Base-by-base conservation (phyloP, 2,797 vertebrate genomes). In the Chiroxiphia lanceolata region DNA sequence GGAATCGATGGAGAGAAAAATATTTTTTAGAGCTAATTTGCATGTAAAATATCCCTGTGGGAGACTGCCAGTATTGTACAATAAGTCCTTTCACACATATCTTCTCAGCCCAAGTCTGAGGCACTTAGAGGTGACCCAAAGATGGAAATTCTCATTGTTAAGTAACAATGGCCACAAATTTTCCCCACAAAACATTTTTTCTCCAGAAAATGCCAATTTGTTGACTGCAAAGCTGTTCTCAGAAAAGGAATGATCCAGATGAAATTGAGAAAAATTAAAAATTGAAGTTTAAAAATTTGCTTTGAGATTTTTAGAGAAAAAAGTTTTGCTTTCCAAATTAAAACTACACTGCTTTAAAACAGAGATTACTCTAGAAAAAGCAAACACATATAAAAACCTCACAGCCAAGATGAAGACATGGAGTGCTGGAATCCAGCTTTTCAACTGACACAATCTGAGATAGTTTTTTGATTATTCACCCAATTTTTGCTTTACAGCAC, bases 11-110 rank as follows among this genome's bases (percentile, higher is more conserved):
- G 54, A 26, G 47, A 83, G 19, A 91, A 88, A 83, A 60, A n/a
- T 34, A 67, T 63, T 82, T 78, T 87, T 86, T 70, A 48, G 85
- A 72, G 63, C 70, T 87, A 72, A 90, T 96, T 88, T 93, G 69
- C 59, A 88, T 38, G 17, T 72, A 79, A 94, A 93, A 69, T 42
- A 81, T 47, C 79, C 85, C 77, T 38, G 9, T 72, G 80, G 89
- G 83, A 89, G 45, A 68, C 57, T 36, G 26, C 38, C 68, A 77
- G 68, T 64, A 59, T 36, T 84, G 64, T 38, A 48, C 20, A 15
- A 0, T 54, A 78, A 81, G 40, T 72, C 56, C 65, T 94, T 93
- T 65, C 72, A 83, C 57, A 69, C 61, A 71, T 69, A 86, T 65
- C 76, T 88, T 81, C 72, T 63, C 67, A 90, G 63, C 26, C 36